These are phyloP conservation scores for Stenchaetothrips biformis DNA, from an alignment of 2,888 invertebrate species.

Conservation along the genomic window DNA sequence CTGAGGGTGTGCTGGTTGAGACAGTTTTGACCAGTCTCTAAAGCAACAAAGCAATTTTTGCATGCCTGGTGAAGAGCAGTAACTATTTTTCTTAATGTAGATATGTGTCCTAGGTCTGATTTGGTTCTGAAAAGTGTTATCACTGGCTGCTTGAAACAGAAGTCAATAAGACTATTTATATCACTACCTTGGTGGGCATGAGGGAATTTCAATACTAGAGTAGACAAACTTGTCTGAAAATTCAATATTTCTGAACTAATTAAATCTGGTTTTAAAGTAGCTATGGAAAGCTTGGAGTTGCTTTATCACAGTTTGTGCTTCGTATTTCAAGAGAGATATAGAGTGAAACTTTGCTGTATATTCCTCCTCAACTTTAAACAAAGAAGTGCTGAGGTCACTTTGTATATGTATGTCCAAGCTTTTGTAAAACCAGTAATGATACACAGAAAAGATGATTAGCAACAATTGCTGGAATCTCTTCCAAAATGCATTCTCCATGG, in stretches of 20 bases:
- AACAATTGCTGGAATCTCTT: conserved; percentile 36
- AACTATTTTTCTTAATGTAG: neutral
- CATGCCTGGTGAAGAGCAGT: neutral
- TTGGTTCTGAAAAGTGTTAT: neutral
- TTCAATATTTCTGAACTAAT: no score
- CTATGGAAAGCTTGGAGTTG: neutral
- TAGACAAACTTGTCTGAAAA: neutral
- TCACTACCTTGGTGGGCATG: neutral
- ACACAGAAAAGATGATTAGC: conserved; percentile 37
- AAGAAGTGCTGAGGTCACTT: neutral
- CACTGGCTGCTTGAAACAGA: neutral
- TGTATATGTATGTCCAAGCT: neutral
- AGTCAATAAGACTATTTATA: neutral
- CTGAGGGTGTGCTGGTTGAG: conserved; percentile 27
- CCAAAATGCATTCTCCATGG: conserved; percentile 49
- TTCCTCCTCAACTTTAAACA: neutral
- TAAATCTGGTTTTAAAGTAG: no score
- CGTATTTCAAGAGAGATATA: neutral
- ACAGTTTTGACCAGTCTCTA: neutral
- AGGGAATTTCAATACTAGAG: neutral
- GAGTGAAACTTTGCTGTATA: neutral
- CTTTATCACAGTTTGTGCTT: neutral
- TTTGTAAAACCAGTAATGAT: conserved; percentile 29
- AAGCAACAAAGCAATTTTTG: neutral
- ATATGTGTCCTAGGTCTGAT: neutral